Conservation (phyloP, 2,797 vertebrate species). For the Tokudaia tokunoshimensis region DNA sequence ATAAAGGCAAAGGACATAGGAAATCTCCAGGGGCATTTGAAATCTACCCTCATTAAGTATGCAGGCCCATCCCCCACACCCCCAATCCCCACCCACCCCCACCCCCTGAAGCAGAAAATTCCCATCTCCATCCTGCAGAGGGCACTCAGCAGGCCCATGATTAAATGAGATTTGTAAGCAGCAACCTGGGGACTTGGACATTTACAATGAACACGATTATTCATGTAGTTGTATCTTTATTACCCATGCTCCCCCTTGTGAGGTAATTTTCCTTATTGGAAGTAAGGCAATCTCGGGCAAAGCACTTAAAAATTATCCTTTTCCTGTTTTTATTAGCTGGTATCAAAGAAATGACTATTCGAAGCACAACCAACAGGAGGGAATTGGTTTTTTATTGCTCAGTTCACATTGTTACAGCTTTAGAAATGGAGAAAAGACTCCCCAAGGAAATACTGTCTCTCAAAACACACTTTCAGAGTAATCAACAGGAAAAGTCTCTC, state of each 20-base stretch:
- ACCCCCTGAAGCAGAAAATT: background rate
- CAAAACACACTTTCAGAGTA: slow-evolving; percentile 49
- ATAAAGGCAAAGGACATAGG: background rate
- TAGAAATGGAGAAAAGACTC: slow-evolving; percentile 58
- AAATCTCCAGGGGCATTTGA: background rate
- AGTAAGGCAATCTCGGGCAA: slow-evolving; percentile 71
- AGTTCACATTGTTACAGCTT: slow-evolving; percentile 69
- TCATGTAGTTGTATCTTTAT: slow-evolving; percentile 72
- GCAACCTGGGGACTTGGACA: slow-evolving; percentile 45
- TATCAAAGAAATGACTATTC: slow-evolving; percentile 81
- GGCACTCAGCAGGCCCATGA: background rate
- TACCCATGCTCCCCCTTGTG: slow-evolving; percentile 64
- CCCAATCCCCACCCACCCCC: too few species aligned
- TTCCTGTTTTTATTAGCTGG: slow-evolving; percentile 81
- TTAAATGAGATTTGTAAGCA: slow-evolving; percentile 75
- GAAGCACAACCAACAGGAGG: slow-evolving; percentile 74
- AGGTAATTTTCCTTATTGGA: slow-evolving; percentile 81
- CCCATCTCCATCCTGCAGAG: background rate
- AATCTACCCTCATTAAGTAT: background rate
- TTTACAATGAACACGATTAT: slow-evolving; percentile 66
- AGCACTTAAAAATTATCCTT: slow-evolving; percentile 81
- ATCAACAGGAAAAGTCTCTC: slow-evolving; percentile 70
- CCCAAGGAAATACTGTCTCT: slow-evolving; percentile 69
- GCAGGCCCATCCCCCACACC: background rate
- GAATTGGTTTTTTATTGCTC: slow-evolving; percentile 78